These are phyloP conservation scores for Aurelia aurita DNA, from an alignment of 30 jellyfish, hydroid and myxozoan genomes.

Conservation along the genomic window DNA sequence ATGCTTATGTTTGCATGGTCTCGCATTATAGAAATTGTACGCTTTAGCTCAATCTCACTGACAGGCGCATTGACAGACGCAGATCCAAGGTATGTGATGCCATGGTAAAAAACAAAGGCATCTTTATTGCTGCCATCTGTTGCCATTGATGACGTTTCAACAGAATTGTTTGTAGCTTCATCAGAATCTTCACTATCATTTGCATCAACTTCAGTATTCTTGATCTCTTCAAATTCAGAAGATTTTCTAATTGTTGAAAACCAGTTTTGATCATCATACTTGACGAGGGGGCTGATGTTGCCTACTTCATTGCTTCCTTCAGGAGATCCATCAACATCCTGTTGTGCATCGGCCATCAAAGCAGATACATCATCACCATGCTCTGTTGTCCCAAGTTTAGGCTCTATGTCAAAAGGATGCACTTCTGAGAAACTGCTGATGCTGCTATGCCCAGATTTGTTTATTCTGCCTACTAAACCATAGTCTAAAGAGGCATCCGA, in stretches of 20 bases:
- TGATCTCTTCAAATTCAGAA: conserved; percentile 72
- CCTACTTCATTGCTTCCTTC: conserved; percentile 2
- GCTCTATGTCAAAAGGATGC: conserved; percentile 71
- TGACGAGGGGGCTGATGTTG: background rate
- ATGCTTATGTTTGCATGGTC: conserved; percentile 74
- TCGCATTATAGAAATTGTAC: conserved; percentile 78
- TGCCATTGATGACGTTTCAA: conserved; percentile 9
- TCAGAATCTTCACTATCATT: conserved; percentile 66
- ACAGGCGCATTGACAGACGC: conserved; percentile 90
- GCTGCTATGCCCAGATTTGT: conserved; percentile 79
- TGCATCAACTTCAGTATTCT: conserved; percentile 37
- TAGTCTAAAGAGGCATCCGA: conserved; percentile 62
- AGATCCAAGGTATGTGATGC: conserved; percentile 90
- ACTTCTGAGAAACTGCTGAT: conserved; percentile 82
- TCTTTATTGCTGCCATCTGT: conserved; percentile 59
- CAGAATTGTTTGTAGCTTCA: conserved; percentile 33
- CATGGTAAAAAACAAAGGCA: conserved; percentile 82
- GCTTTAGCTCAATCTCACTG: conserved; percentile 86
- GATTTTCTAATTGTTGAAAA: conserved; percentile 20
- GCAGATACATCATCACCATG: conserved; percentile 82
- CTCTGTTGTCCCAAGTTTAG: conserved; percentile 82
- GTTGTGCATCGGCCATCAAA: conserved; percentile 95
- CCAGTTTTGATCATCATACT: conserved; percentile 26
- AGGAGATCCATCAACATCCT: conserved; percentile 50
- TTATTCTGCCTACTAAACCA: conserved; percentile 39